These are phyloP conservation scores for Notoglanidium macrostoma DNA, from an alignment of 2,797 vertebrate genomes.

Conservation along the genomic window DNA sequence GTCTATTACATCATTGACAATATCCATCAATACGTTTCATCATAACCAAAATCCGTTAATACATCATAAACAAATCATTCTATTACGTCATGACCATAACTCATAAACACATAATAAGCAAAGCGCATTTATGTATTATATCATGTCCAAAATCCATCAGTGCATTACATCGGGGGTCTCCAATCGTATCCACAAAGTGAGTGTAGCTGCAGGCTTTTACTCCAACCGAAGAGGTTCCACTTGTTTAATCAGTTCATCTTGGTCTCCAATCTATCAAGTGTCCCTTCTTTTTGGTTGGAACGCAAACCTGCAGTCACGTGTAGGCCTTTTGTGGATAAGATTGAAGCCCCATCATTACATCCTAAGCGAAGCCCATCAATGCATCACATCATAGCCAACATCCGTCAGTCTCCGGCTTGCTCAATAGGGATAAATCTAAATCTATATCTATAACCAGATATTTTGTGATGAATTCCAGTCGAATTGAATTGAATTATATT, in stretches of 20 bases:
- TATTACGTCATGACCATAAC: background rate
- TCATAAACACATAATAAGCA: background rate
- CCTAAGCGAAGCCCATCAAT: background rate
- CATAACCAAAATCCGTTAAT: background rate
- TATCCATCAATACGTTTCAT: background rate
- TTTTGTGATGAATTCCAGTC: background rate
- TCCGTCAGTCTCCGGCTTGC: background rate
- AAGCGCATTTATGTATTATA: background rate
- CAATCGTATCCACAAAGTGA: no score
- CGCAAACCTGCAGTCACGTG: no score
- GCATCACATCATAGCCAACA: background rate
- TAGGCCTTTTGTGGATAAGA: no score
- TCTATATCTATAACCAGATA: background rate
- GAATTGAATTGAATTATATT: background rate
- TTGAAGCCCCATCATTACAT: background rate
- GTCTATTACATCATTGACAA: background rate
- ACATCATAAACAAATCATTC: background rate
- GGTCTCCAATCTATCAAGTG: no score
- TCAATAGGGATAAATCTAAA: background rate
- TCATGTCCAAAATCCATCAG: no score
- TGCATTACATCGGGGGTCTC: background rate
- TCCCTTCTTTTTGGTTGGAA: no score
- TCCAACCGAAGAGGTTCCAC: no score
- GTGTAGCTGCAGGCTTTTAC: no score
- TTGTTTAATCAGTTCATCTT: no score